phyloP scores from a whole-genome alignment of 2,113 vertebrate species.

The Cichladusa arquata region DNA sequence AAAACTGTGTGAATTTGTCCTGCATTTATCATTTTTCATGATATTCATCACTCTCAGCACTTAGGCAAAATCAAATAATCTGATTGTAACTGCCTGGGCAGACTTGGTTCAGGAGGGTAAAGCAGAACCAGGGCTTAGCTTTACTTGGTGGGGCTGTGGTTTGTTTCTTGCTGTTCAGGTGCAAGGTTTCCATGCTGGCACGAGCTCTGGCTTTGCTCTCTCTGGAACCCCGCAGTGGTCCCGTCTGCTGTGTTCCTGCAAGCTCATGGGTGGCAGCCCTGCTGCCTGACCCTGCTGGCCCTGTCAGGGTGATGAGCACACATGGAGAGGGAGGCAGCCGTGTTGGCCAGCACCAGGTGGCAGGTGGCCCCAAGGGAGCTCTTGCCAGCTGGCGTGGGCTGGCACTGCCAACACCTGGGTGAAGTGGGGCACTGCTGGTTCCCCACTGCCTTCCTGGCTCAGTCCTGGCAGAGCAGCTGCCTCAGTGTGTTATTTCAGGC shows the following conservation, averaged over 20 bases:
- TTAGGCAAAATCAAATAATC: neutral
- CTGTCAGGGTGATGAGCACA: neutral
- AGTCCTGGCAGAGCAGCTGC: neutral
- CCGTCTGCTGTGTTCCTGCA: accelerated
- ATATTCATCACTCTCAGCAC: neutral
- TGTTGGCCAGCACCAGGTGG: neutral
- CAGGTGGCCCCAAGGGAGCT: neutral
- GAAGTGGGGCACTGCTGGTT: neutral
- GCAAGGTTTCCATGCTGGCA: neutral
- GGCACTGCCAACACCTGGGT: neutral
- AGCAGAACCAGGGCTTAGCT: neutral
- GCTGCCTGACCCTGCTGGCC: neutral
- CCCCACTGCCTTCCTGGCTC: neutral
- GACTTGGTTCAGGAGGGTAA: neutral
- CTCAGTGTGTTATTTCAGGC: neutral
- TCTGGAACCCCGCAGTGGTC: neutral
- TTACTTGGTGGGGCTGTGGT: neutral
- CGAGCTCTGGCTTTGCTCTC: neutral
- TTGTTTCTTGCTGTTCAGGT: neutral
- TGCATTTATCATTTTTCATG: neutral
- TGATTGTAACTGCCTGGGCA: neutral
- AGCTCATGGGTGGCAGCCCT: neutral
- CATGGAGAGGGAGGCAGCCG: neutral
- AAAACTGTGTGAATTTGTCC: neutral
- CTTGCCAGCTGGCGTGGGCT: neutral